These are phyloP conservation scores for Leucoraja ocellata DNA, from an alignment of 2,797 vertebrate species.

Conservation along the genomic window DNA sequence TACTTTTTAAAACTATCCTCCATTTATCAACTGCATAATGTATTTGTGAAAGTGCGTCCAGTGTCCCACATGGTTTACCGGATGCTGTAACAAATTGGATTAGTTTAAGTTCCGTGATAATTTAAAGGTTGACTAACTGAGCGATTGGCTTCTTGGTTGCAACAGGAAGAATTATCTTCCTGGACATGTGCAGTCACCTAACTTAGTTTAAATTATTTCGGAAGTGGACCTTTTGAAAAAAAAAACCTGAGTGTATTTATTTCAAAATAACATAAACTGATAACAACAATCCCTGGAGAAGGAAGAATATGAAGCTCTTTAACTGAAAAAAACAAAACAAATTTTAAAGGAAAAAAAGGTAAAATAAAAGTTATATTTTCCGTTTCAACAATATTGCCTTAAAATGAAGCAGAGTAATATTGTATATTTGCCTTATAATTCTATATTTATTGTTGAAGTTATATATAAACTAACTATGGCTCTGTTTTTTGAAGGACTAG, in stretches of 20 bases:
- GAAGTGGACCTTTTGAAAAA: background rate
- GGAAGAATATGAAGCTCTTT: background rate
- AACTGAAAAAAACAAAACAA: background rate
- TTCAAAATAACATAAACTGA: background rate
- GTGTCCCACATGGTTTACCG: slow-evolving; percentile 48
- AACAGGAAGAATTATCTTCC: background rate
- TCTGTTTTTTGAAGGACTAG: background rate
- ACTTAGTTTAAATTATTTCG: background rate
- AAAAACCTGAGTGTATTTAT: background rate
- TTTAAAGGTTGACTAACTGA: slow-evolving; percentile 46
- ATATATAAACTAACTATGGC: background rate
- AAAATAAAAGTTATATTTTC: background rate
- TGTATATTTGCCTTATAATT: background rate
- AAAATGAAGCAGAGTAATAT: background rate
- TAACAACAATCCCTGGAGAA: background rate
- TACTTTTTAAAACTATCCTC: slow-evolving; percentile 36
- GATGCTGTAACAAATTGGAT: slow-evolving; percentile 50
- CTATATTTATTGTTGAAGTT: background rate
- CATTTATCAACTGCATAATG: slow-evolving; percentile 44
- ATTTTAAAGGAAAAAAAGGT: background rate
- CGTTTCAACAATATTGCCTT: background rate
- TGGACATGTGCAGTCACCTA: background rate
- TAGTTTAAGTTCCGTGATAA: slow-evolving; percentile 46
- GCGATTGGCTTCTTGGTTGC: slow-evolving; percentile 46
- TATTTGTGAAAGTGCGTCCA: slow-evolving; percentile 40